These are phyloP conservation scores for Biston betularia DNA, from an alignment of 2,888 invertebrate species.

Conservation along the genomic window DNA sequence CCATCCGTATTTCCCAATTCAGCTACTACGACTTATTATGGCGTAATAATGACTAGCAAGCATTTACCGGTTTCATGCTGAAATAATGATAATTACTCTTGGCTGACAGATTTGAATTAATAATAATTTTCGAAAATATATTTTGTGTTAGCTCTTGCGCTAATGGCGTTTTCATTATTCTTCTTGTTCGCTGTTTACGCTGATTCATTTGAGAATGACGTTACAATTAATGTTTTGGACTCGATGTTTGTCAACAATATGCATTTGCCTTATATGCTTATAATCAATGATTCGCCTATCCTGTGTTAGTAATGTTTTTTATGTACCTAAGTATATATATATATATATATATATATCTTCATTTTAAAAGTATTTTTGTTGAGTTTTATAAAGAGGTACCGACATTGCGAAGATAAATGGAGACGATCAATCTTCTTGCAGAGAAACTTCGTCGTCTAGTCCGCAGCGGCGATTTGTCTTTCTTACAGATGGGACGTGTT, in stretches of 20 bases:
- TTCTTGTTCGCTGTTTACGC: slow-evolving; percentile 8
- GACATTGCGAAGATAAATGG: slow-evolving; percentile 48
- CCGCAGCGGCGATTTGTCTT: slow-evolving; percentile 54
- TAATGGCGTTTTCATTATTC: slow-evolving; percentile 7
- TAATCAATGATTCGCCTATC: neutral
- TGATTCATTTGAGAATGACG: slow-evolving; percentile 10
- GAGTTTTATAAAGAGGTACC: slow-evolving; percentile 41
- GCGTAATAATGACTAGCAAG: slow-evolving; percentile 8
- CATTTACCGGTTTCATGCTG: neutral
- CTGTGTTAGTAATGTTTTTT: neutral
- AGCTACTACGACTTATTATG: neutral
- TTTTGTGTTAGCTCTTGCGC: slow-evolving; percentile 1
- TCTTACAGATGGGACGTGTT: slow-evolving; percentile 51
- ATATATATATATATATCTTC: neutral
- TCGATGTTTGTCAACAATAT: slow-evolving; percentile 13
- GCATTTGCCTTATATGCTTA: neutral
- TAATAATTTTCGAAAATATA: slow-evolving; percentile 6
- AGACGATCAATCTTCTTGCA: slow-evolving; percentile 53
- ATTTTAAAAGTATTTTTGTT: slow-evolving; percentile 21
- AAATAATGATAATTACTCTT: slow-evolving; percentile 12
- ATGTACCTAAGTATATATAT: neutral
- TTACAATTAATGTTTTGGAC: slow-evolving; percentile 1
- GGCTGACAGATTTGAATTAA: slow-evolving; percentile 9
- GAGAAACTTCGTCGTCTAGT: slow-evolving; percentile 50
- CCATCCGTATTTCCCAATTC: no score